These are phyloP conservation scores for Phaedon cochleariae DNA, from an alignment of 2,888 invertebrate genomes.

Conservation along the genomic window DNA sequence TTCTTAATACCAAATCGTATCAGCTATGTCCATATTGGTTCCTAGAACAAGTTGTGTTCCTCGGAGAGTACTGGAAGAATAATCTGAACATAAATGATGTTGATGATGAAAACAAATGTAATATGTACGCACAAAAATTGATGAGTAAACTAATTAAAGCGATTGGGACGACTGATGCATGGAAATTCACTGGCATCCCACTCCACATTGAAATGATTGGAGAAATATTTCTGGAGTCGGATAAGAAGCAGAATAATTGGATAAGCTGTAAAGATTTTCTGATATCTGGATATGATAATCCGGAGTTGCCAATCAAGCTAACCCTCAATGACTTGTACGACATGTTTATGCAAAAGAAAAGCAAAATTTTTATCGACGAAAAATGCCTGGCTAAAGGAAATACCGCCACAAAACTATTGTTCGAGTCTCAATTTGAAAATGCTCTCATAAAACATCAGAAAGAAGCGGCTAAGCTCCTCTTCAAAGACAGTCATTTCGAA, in stretches of 20 bases:
- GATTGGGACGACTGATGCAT: not conserved
- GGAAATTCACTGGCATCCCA: conserved; percentile 15
- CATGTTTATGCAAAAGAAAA: conserved; percentile 20
- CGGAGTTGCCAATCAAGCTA: not conserved
- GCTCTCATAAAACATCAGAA: conserved; percentile 1
- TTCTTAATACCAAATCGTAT: not conserved
- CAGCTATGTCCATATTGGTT: conserved; percentile 9
- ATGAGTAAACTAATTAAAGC: not conserved
- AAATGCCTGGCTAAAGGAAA: conserved; percentile 8
- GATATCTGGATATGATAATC: not conserved
- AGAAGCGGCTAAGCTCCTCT: too few relatives aligned
- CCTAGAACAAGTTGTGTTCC: conserved; percentile 11
- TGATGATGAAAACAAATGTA: not conserved
- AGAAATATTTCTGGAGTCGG: conserved; percentile 14
- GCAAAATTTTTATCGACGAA: conserved; percentile 17
- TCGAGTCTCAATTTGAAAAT: conserved; percentile 5
- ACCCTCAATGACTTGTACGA: conserved; percentile 12
- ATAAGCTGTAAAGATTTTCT: conserved; percentile 19
- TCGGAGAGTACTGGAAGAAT: conserved; percentile 12
- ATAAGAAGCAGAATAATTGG: conserved; percentile 4
- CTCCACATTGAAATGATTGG: conserved; percentile 26
- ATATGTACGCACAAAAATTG: conserved; percentile 1
- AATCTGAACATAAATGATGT: not conserved
- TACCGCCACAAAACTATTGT: not conserved
- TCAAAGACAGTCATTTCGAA: too few relatives aligned